Evolutionary conservation across 1,140 invertebrate species (phyloP).

Genomic region (Conopomorpha cramerella): DNA sequence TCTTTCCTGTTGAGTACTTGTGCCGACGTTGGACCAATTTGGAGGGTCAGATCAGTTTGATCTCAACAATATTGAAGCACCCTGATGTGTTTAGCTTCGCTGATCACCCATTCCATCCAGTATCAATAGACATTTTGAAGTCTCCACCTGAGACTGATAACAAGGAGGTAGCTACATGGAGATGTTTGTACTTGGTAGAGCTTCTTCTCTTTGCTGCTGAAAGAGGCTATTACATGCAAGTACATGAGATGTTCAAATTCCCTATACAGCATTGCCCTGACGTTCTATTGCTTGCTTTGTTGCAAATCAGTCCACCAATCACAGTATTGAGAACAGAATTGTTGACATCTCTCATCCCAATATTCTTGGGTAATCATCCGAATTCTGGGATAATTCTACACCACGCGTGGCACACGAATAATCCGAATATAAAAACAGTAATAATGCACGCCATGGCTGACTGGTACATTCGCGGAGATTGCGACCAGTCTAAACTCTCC

Average conservation of each 20-base stretch:
- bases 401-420: conserved; percentile 88
- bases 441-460: conserved; percentile 98
- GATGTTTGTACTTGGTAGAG: conserved; percentile 90
- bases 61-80: conserved; percentile 85
- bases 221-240: conserved; percentile 76
- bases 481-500: conserved; percentile 90
- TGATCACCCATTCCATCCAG: conserved; percentile 85
- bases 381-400: conserved; percentile 93
- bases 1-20: conserved; percentile 87
- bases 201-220: conserved; percentile 85
- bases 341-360: conserved; percentile 82
- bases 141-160: conserved; percentile 90
- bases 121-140: conserved; percentile 88
- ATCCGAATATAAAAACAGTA: conserved; percentile 76
- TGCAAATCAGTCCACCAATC: conserved; percentile 81
- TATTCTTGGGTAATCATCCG: conserved; percentile 92
- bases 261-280: conserved; percentile 94
- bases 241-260: conserved; percentile 91
- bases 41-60: conserved; percentile 89
- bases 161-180: conserved; percentile 90
- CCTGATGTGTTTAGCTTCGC: conserved; percentile 94
- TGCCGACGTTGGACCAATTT: conserved; percentile 91
- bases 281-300: conserved; percentile 82
- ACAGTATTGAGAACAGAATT: conserved; percentile 82
- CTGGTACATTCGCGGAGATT: conserved; percentile 91